These are phyloP conservation scores for Hassar affinis DNA, from an alignment of 2,113 vertebrate species.

Conservation along the genomic window DNA sequence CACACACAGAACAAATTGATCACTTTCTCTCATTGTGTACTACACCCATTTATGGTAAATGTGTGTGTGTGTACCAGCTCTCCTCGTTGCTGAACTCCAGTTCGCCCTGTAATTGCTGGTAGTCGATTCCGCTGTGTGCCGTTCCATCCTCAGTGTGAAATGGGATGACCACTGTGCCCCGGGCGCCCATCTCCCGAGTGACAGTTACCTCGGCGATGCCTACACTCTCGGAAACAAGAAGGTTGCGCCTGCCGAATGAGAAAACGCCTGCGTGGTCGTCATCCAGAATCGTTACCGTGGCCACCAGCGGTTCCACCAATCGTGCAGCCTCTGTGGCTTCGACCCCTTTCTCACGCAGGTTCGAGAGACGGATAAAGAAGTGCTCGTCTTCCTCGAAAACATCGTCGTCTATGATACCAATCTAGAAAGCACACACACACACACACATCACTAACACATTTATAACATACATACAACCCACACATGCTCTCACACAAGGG, in stretches of 20 bases:
- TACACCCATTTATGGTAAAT: background rate
- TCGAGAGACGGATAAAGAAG: slow-evolving; percentile 89
- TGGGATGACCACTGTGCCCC: slow-evolving; percentile 86
- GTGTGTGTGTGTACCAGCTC: slow-evolving; percentile 77
- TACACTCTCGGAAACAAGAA: slow-evolving; percentile 87
- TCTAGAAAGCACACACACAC: slow-evolving; percentile 58
- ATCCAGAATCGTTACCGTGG: slow-evolving; percentile 89
- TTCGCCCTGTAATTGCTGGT: slow-evolving; percentile 83
- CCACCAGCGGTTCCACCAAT: slow-evolving; percentile 79
- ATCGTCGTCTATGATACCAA: slow-evolving; percentile 91
- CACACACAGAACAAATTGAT: background rate
- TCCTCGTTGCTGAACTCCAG: slow-evolving; percentile 88
- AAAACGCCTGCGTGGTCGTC: slow-evolving; percentile 96
- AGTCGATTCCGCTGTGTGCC: slow-evolving; percentile 84
- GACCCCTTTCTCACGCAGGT: slow-evolving; percentile 82
- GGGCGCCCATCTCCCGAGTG: slow-evolving; percentile 82
- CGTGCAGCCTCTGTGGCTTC: slow-evolving; percentile 67
- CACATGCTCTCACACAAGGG: background rate
- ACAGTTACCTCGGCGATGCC: slow-evolving; percentile 82
- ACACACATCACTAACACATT: slow-evolving; percentile 15
- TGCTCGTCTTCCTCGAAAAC: slow-evolving; percentile 97
- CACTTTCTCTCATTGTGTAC: background rate
- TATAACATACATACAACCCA: background rate
- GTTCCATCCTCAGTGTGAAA: slow-evolving; percentile 87
- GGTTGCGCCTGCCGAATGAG: slow-evolving; percentile 79